Percentiles rank a stretch among this genome's conserved stretches.
These are phyloP conservation scores for Leptoteleia sp. DNA, from an alignment of 1,140 invertebrate genomes.

Conservation along the genomic window DNA sequence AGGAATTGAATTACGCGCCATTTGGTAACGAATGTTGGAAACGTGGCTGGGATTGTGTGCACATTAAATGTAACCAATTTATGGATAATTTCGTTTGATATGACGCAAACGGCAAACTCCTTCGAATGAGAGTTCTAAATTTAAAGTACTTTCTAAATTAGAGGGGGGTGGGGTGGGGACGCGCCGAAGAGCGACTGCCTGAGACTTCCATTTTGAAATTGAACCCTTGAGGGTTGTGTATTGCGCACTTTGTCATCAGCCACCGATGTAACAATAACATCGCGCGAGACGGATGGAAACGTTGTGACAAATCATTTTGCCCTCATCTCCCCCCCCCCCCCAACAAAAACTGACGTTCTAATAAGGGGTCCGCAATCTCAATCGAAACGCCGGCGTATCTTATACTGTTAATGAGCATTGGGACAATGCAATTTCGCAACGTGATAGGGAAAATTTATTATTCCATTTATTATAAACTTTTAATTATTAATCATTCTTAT, in stretches of 20 bases:
- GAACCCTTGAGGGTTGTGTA: constrained; percentile 63
- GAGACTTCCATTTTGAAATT: constrained; percentile 66
- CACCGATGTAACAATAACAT: constrained; percentile 44
- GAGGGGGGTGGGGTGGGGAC: constrained; percentile 17
- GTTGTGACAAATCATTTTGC: constrained; percentile 44
- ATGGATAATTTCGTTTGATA: constrained; percentile 37
- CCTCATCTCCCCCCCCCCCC: too few relatives aligned
- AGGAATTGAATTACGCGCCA: constrained; percentile 9
- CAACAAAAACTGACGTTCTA: constrained; percentile 37
- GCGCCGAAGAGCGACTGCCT: neutral
- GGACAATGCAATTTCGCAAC: too few relatives aligned
- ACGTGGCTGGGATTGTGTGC: neutral
- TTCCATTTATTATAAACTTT: too few relatives aligned
- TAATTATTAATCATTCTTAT: too few relatives aligned
- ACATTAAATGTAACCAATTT: constrained; percentile 29
- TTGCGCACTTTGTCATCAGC: constrained; percentile 52
- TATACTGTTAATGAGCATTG: constrained; percentile 30
- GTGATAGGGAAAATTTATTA: too few relatives aligned
- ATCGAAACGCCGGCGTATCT: constrained; percentile 24
- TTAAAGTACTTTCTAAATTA: constrained; percentile 61
- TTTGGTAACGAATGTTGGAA: constrained; percentile 9
- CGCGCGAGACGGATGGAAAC: constrained; percentile 9
- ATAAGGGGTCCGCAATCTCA: constrained; percentile 22
- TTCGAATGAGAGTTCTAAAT: constrained; percentile 43
- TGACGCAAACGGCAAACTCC: constrained; percentile 29